Evolutionary conservation across 1,140 invertebrate genomes (phyloP), one percentile per base, ranked within the genome.

Genomic region (Triops cancriformis): DNA sequence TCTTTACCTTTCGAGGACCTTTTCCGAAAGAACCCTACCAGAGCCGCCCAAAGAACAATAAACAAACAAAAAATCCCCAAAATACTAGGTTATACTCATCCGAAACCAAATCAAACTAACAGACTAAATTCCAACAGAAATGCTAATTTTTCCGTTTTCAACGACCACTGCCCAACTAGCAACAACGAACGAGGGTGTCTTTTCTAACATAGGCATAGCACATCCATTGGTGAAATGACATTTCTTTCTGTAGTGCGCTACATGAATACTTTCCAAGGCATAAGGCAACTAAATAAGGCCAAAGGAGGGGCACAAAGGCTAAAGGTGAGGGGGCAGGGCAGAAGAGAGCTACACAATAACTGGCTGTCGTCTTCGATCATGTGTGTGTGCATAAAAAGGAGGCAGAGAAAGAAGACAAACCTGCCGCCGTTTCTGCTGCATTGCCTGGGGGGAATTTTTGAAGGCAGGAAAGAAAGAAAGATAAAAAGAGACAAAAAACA

Each of bases 1-100:
- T 82, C 82, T 83, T 85, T 85, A 92, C 91, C 91, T 92, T 92
- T 92, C 90, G 93, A 91, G 89, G 91, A 93, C 91, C 92, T 92
- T 93, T 93, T 93, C 91, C 92, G 91, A 93, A 93, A 93, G 90
- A 93, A 91, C 89, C 92, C 91, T 93, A 87, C 84, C 82, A 84
- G 84, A 81, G 84, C 81, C 82, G 80, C 80, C 80, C 80, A 79
- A 77, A 80, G 80, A 64, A 77, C 80, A 79, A 77, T 37, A 37
- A 37, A 37, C 31, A 37, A 37, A 37, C 31, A 81, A 79, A 80
- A 80, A 80, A 80, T 80, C 80, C 72, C 78, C 28, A 76, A 75
- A n/a, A 77, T 26, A 75, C 37, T 76, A 79, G 72, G 74, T 76
- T 73, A 73, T 74, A 79, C 72, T 45, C 75, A 79, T 72, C 28